A percentile compares a stretch with the other conserved stretches of the same genome.
Conservation (phyloP, 2,888 invertebrate genomes). For the Cephus spinipes region DNA sequence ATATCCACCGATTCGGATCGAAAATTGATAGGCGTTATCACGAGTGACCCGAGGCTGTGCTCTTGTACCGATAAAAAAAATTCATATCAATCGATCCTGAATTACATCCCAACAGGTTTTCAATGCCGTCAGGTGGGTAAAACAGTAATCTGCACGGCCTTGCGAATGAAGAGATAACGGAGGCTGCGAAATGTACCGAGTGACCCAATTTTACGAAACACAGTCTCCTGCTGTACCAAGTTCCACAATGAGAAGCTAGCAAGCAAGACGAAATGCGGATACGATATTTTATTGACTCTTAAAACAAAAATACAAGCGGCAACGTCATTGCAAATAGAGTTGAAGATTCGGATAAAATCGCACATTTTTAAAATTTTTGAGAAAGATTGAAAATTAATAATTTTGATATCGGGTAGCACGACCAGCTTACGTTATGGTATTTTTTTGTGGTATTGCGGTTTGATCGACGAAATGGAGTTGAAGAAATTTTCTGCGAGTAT, state of each 20-base stretch:
- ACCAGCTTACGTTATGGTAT: not conserved
- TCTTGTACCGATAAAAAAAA: no score
- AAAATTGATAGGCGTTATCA: no score
- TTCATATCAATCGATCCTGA: conserved; percentile 11
- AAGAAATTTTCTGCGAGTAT: not conserved
- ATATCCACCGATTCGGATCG: not conserved
- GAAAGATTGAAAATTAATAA: not conserved
- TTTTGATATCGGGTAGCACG: not conserved
- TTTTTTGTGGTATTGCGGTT: not conserved
- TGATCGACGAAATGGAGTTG: not conserved
- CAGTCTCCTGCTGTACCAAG: not conserved
- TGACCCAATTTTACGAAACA: conserved; percentile 32
- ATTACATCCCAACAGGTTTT: conserved; percentile 27
- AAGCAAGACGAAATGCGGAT: not conserved
- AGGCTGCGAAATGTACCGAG: conserved; percentile 33
- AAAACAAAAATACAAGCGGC: not conserved
- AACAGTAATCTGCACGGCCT: conserved; percentile 33
- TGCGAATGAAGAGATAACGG: conserved; percentile 36
- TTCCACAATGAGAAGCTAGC: not conserved
- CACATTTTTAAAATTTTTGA: no score
- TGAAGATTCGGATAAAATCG: not conserved
- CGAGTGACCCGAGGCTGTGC: no score
- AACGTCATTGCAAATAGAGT: not conserved
- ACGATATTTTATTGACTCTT: not conserved
- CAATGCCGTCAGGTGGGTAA: conserved; percentile 28